phyloP scores from a whole-genome alignment of 2,113 vertebrate genomes.

The Tauraco erythrolophus region DNA sequence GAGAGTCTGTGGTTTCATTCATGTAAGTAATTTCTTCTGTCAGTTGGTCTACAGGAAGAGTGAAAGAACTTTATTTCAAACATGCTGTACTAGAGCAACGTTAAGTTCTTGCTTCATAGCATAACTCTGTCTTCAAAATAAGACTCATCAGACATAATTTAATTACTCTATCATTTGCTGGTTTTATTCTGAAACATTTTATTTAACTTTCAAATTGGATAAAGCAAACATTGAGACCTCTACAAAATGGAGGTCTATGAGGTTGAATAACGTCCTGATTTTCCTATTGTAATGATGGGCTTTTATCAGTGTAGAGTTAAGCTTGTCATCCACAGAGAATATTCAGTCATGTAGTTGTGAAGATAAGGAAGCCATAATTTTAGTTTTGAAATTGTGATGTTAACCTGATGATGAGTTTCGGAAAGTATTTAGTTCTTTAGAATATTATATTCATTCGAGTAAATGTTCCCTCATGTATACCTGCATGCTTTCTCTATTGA shows the following conservation, averaged over 20 bases:
- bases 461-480: neutral
- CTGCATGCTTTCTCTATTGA: neutral
- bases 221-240: neutral
- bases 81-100: neutral
- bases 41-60: neutral
- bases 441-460: neutral
- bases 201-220: neutral
- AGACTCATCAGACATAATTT: neutral
- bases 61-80: neutral
- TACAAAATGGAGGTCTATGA: neutral
- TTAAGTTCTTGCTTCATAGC: neutral
- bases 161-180: neutral
- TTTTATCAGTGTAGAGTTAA: neutral
- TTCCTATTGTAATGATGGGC: neutral
- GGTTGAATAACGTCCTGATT: neutral
- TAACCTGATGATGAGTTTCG: neutral
- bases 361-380: neutral
- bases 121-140: neutral
- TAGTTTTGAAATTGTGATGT: neutral
- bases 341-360: neutral
- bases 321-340: neutral
- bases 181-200: neutral
- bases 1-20: neutral
- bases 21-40: neutral
- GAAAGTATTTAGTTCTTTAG: neutral